Base-by-base conservation (phyloP, 2,888 invertebrate species). In the Beris chalybata region DNA sequence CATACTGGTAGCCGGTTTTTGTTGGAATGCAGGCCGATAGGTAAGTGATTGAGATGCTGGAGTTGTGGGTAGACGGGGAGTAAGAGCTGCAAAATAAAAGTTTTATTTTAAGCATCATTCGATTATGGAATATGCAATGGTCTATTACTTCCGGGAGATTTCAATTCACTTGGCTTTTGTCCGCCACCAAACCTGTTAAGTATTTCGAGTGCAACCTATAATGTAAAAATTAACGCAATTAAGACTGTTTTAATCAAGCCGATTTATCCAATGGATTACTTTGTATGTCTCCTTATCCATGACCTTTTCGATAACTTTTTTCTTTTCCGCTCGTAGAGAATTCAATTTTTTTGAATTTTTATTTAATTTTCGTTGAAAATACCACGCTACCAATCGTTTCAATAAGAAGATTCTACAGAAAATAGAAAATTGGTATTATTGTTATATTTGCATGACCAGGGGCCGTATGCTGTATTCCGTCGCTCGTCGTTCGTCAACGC, bases 201-300 rank as follows among this genome's bases (percentile, higher is more conserved):
- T 50, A 81, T 76, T 72, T 78, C 78, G 38, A 80, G 74, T 50
- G 81, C 81, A 52, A 79, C 78, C 79, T 79, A 59, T 1, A 57
- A 65, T 12, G 22, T 22, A 47, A 45, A 29, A 38, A 9, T 4
- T 50, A n/a, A 43, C 2, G 43, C 9, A 12, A 13, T 7, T 13
- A 9, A 15, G 43, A 38, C 43, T 9, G 12, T 48, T 9, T 47
- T 44, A 50, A 9, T 11, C 22, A 44, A 22, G 55, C 15, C n/a
- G 32, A 59, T 22, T 22, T 22, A 22, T 22, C 3, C 22, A 22
- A 22, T 15, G 29, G 13, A 58, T 71, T 74, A 90, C 92, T 83
- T 97, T 98, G 78, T 97, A 99, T 0, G 96, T 97, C 81, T 98
- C 97, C 45, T 90, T 97, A 76, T 98, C 97, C 89, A 94, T 97